Conservation (phyloP, 2,888 invertebrate genomes). For the Diplazon laetatorius region DNA sequence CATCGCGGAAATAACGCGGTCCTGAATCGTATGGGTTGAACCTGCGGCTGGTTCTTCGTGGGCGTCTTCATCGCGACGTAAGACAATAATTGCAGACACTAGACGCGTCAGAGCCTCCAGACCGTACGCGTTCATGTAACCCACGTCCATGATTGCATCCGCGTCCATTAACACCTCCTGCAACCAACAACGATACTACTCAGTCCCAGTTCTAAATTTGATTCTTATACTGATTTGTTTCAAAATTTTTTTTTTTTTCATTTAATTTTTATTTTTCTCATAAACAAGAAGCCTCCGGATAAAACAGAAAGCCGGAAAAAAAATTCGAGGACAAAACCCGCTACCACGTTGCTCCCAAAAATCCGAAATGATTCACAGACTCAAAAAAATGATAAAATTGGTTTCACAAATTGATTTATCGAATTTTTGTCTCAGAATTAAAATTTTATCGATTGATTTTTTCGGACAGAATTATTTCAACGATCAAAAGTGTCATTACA, state of each 20-base stretch:
- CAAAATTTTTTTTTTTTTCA: no score
- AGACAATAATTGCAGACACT: conserved; percentile 75
- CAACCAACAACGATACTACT: conserved; percentile 82
- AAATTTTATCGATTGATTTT: neutral
- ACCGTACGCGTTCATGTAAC: conserved; percentile 81
- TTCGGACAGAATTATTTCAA: neutral
- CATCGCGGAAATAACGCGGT: conserved; percentile 78
- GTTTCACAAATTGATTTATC: no score
- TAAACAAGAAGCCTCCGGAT: conserved; percentile 53
- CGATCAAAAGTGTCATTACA: conserved; percentile 36
- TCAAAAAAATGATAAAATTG: neutral
- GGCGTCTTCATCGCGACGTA: conserved; percentile 72
- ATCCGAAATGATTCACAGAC: conserved; percentile 25
- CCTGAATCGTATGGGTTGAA: conserved; percentile 80
- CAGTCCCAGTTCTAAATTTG: conserved; percentile 77
- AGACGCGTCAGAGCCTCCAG: conserved; percentile 79
- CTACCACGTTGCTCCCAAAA: conserved; percentile 19
- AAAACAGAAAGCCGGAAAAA: conserved; percentile 29
- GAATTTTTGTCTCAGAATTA: neutral
- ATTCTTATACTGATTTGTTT: conserved; percentile 52
- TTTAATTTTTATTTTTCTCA: no score
- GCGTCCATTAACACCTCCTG: conserved; percentile 82
- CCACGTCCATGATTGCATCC: conserved; percentile 82
- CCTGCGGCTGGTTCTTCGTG: conserved; percentile 76
- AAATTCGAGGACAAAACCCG: conserved; percentile 25